Percentiles rank a stretch among this genome's conserved stretches.
Conservation (phyloP, 2,797 vertebrate genomes). For the Mareca strepera region DNA sequence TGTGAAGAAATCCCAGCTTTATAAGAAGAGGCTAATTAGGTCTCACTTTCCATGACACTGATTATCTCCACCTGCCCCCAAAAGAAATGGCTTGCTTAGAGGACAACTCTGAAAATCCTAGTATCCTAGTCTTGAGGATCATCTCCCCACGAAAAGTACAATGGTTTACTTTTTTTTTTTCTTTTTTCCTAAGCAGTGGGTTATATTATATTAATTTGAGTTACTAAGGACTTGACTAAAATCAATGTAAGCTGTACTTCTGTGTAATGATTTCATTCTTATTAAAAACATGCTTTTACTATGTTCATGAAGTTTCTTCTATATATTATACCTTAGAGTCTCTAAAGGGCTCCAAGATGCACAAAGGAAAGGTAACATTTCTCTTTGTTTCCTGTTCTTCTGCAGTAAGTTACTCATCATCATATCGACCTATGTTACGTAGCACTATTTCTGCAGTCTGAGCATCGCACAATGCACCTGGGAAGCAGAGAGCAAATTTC, state of each 20-base stretch:
- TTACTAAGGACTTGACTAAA: conserved; percentile 1
- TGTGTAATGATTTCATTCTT: neutral
- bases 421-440: neutral
- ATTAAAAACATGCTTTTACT: neutral
- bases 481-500: neutral
- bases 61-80: neutral
- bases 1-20: neutral
- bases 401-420: neutral
- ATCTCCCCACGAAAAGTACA: neutral
- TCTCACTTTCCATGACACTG: neutral
- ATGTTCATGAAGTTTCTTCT: neutral
- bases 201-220: conserved; percentile 10
- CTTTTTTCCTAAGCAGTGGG: neutral
- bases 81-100: neutral
- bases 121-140: neutral
- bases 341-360: neutral
- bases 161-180: neutral
- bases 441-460: neutral
- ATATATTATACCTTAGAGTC: neutral
- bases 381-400: neutral
- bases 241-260: neutral
- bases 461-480: neutral
- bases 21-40: neutral
- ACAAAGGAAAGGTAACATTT: neutral
- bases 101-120: neutral